These are phyloP conservation scores for Colossoma macropomum DNA, from an alignment of 2,113 vertebrate genomes.

Conservation along the genomic window DNA sequence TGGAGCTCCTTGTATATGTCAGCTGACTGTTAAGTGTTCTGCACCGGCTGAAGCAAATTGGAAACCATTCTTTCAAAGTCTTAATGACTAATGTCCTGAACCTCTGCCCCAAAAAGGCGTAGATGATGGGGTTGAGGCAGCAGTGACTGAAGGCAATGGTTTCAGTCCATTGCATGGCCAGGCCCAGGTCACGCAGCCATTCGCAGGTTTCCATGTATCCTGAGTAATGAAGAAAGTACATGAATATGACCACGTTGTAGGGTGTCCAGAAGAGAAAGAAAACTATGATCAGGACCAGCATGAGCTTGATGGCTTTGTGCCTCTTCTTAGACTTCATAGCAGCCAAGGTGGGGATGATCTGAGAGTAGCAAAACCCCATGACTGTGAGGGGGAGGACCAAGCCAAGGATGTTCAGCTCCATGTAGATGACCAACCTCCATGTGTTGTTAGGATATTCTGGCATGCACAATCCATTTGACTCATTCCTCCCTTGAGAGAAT, in stretches of 20 bases:
- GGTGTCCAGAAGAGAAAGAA: conserved; percentile 90
- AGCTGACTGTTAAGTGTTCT: not conserved
- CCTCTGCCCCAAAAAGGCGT: conserved; percentile 76
- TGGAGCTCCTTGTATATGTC: conserved; percentile 59
- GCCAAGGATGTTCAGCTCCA: conserved; percentile 79
- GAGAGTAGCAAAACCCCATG: conserved; percentile 82
- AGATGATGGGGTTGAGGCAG: conserved; percentile 80
- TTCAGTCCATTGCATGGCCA: conserved; percentile 61
- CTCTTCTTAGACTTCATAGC: conserved; percentile 77
- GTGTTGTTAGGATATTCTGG: not conserved
- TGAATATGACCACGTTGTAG: conserved; percentile 72
- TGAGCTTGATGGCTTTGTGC: conserved; percentile 81
- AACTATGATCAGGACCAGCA: conserved; percentile 75
- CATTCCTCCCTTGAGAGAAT: conserved; percentile 65
- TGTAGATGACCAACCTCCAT: conserved; percentile 75
- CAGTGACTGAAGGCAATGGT: conserved; percentile 72
- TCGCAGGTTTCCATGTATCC: not conserved
- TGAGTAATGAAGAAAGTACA: conserved; percentile 24
- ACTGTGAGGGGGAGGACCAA: conserved; percentile 80
- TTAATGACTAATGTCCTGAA: conserved; percentile 66
- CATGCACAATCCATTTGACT: conserved; percentile 58
- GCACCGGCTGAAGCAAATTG: conserved; percentile 6
- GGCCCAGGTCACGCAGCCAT: rapidly evolving
- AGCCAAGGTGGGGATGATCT: conserved; percentile 79
- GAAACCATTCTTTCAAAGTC: conserved; percentile 61